Conservation (phyloP, 2,113 vertebrate genomes). For the Solea solea region DNA sequence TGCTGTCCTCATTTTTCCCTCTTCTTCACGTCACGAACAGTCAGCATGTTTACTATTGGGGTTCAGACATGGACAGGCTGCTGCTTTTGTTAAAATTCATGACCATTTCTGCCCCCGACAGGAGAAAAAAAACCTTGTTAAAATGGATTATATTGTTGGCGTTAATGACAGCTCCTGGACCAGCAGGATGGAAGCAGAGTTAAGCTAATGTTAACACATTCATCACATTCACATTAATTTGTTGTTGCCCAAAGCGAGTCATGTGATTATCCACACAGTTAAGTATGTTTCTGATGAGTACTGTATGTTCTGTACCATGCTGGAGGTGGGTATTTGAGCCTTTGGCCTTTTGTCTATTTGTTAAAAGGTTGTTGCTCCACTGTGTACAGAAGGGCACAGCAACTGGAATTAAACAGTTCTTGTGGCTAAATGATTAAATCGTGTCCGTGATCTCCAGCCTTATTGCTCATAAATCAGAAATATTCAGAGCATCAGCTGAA, state of each 20-base stretch:
- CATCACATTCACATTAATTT: neutral
- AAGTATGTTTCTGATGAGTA: slow-evolving; percentile 9
- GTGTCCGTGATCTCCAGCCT: too few species aligned
- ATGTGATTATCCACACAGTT: slow-evolving; percentile 15
- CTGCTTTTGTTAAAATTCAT: neutral
- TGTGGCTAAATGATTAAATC: neutral
- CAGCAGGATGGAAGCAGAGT: neutral
- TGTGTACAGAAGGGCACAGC: neutral
- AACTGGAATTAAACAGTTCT: neutral
- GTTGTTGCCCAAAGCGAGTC: slow-evolving; percentile 3
- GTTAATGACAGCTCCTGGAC: too few species aligned
- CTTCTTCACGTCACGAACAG: slow-evolving; percentile 20
- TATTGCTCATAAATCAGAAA: too few species aligned
- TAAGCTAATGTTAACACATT: slow-evolving; percentile 4
- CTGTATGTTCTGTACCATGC: slow-evolving; percentile 20
- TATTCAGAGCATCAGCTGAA: too few species aligned
- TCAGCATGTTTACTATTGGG: neutral
- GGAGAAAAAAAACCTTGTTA: neutral
- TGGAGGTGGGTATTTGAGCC: slow-evolving; percentile 14
- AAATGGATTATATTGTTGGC: too few species aligned
- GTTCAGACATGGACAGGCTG: neutral
- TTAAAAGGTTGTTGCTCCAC: slow-evolving; percentile 24
- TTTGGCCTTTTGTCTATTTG: slow-evolving; percentile 44
- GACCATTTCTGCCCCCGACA: neutral
- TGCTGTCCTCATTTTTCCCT: slow-evolving; percentile 4